phyloP scores from a whole-genome alignment of 2,888 invertebrate species.

The Acronicta aceris region DNA sequence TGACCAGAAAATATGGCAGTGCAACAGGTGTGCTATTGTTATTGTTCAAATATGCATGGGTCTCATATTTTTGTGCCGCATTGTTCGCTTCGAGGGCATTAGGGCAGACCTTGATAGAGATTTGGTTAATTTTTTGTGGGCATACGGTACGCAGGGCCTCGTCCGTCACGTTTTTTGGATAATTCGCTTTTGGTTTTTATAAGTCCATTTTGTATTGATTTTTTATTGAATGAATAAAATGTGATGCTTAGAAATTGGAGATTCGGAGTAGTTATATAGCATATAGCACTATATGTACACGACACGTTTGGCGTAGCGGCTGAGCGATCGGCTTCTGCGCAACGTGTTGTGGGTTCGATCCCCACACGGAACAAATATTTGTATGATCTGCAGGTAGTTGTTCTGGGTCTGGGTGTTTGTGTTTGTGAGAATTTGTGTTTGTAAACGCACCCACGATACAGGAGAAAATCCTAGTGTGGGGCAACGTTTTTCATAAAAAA shows the following conservation, averaged over 20 bases:
- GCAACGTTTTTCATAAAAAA: too few species aligned
- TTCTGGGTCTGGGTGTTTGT: too few species aligned
- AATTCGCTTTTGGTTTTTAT: conserved; percentile 21
- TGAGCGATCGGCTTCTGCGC: too few species aligned
- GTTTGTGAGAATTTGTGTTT: too few species aligned
- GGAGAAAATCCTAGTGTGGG: too few species aligned
- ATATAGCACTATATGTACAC: too few species aligned
- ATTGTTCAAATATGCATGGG: conserved; percentile 71
- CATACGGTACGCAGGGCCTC: conserved; percentile 9
- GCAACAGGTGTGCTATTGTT: conserved; percentile 77
- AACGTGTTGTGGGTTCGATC: too few species aligned
- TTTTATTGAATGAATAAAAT: background rate
- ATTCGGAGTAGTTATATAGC: background rate
- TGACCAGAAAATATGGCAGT: conserved; percentile 56
- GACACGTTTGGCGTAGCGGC: too few species aligned
- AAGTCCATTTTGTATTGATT: background rate
- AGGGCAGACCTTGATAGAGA: conserved; percentile 62
- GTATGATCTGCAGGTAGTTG: too few species aligned
- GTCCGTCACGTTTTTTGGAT: conserved; percentile 40
- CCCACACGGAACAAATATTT: too few species aligned
- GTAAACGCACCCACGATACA: too few species aligned
- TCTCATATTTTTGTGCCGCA: conserved; percentile 57
- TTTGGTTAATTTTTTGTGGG: conserved; percentile 51
- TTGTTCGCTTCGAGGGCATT: conserved; percentile 62
- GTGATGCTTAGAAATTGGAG: background rate